A percentile compares a stretch with the other conserved stretches of the same genome.
Evolutionary conservation across 2,113 vertebrate genomes (phyloP).

Genomic region (Tragelaphus buxtoni): DNA sequence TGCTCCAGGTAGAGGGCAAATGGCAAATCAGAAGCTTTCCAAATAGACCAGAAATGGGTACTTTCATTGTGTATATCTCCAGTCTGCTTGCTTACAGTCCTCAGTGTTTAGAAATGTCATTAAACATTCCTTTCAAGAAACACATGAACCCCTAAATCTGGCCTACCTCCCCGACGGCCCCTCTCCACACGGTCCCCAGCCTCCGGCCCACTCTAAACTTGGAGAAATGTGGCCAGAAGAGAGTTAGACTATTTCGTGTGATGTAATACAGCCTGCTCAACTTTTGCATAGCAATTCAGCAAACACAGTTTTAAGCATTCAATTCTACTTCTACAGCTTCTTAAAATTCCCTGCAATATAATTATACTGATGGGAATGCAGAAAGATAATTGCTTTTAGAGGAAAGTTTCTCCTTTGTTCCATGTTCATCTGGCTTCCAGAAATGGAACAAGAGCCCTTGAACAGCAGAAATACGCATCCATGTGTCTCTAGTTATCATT

Average conservation of each 20-base stretch:
- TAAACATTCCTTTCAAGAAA: constrained; percentile 40
- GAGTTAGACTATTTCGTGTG: constrained; percentile 41
- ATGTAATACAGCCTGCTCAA: constrained; percentile 71
- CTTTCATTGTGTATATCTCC: not conserved
- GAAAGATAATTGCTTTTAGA: constrained; percentile 88
- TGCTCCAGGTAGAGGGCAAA: constrained; percentile 18
- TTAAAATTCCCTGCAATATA: constrained; percentile 87
- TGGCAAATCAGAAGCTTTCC: constrained; percentile 37
- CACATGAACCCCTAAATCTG: not conserved
- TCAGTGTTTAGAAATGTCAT: constrained; percentile 14
- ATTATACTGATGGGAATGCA: constrained; percentile 87
- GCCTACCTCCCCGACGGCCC: not conserved
- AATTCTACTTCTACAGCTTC: constrained; percentile 82
- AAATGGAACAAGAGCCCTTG: constrained; percentile 86
- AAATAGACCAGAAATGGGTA: constrained; percentile 17
- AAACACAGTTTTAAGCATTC: constrained; percentile 84
- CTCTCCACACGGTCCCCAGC: not conserved
- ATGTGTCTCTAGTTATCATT: constrained; percentile 87
- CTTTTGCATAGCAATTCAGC: constrained; percentile 79
- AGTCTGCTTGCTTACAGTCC: constrained; percentile 34
- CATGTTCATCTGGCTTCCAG: constrained; percentile 85
- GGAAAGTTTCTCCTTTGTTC: constrained; percentile 88
- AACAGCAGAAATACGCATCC: constrained; percentile 83
- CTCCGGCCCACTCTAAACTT: not conserved
- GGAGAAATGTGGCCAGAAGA: constrained; percentile 36